These are phyloP conservation scores for Meandrusa payeni DNA, from an alignment of 2,888 invertebrate species.

Conservation along the genomic window DNA sequence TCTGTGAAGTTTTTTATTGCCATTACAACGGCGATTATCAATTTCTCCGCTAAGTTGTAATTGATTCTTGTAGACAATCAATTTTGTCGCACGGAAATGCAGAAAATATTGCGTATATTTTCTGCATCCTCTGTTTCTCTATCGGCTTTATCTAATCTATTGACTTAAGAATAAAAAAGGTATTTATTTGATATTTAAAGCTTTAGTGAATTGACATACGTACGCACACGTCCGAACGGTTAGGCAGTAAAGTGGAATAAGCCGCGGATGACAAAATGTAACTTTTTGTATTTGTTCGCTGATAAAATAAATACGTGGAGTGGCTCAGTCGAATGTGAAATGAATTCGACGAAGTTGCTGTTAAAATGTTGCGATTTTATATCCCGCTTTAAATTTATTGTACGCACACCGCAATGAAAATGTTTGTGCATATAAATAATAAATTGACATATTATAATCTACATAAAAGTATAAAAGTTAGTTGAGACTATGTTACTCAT, in stretches of 20 bases:
- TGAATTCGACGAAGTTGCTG: constrained; percentile 22
- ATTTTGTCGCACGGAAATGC: too few relatives aligned
- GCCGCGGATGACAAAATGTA: constrained; percentile 10
- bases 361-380: constrained; percentile 22
- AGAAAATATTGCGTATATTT: too few relatives aligned
- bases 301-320: constrained; percentile 20
- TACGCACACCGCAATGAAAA: constrained; percentile 11
- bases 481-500: too few relatives aligned
- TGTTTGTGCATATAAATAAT: not conserved
- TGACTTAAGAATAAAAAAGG: too few relatives aligned
- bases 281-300: constrained; percentile 14
- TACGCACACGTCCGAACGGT: not conserved
- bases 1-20: constrained; percentile 38
- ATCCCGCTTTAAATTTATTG: constrained; percentile 17
- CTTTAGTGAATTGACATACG: too few relatives aligned
- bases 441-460: too few relatives aligned
- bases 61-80: too few relatives aligned
- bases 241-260: constrained; percentile 9
- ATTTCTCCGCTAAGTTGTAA: too few relatives aligned
- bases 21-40: constrained; percentile 21
- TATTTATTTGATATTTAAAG: too few relatives aligned
- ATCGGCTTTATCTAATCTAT: too few relatives aligned
- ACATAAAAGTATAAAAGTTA: too few relatives aligned
- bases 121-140: too few relatives aligned
- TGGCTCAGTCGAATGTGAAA: constrained; percentile 22